A percentile compares a stretch with the other conserved stretches of the same genome.
phyloP scores from a whole-genome alignment of 1,140 invertebrate genomes.

The Tigriopus japonicus region DNA sequence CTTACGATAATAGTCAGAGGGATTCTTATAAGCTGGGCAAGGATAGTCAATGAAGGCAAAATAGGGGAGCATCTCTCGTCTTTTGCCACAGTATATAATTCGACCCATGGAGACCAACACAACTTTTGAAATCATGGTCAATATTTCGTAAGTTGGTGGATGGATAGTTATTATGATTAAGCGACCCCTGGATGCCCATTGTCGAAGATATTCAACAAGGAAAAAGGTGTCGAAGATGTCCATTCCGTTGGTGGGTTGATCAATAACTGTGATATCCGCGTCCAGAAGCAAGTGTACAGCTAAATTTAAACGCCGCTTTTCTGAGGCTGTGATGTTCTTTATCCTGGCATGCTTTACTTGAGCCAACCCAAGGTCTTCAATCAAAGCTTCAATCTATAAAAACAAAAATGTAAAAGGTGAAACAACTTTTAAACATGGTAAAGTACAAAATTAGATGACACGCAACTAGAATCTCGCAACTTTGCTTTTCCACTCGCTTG shows the following conservation, averaged over 20 bases:
- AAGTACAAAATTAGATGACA: too few relatives aligned
- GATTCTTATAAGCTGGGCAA: constrained; percentile 86
- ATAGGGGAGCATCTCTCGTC: constrained; percentile 73
- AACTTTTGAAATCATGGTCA: constrained; percentile 73
- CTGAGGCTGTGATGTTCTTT: constrained; percentile 57
- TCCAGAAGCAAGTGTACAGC: constrained; percentile 62
- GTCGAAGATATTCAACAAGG: constrained; percentile 72
- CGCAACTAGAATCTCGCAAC: too few relatives aligned
- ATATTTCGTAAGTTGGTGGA: constrained; percentile 83
- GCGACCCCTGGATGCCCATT: constrained; percentile 61
- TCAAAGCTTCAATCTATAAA: constrained; percentile 51
- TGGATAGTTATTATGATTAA: constrained; percentile 61
- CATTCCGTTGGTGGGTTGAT: constrained; percentile 76
- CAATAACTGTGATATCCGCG: constrained; percentile 37
- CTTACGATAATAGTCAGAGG: constrained; percentile 80
- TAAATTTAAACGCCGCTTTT: constrained; percentile 59
- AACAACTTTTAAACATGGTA: too few relatives aligned
- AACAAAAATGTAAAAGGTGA: constrained; percentile 7
- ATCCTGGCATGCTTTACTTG: constrained; percentile 59
- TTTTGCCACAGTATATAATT: constrained; percentile 69
- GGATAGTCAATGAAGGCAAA: constrained; percentile 84
- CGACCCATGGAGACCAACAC: constrained; percentile 66
- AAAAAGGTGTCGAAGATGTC: constrained; percentile 94
- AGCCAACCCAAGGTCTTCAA: constrained; percentile 72
- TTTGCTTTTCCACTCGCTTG: too few relatives aligned